Evolutionary conservation across 1,140 invertebrate genomes (phyloP).

Genomic region (Campoletis sonorensis): DNA sequence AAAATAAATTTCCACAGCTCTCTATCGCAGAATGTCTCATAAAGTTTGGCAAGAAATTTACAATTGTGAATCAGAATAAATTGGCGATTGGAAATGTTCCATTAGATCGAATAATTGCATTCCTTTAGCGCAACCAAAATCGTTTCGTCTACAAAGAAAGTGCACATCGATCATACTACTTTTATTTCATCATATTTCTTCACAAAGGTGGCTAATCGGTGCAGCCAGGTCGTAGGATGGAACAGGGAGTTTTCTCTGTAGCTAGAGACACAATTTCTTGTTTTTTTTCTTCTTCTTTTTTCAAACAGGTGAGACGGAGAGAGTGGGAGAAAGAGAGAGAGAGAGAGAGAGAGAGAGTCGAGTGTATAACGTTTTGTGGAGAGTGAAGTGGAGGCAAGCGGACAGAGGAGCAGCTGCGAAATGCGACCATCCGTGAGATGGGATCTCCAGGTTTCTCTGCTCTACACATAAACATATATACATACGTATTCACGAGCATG

Average conservation of each 20-base stretch:
- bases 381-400: slow-evolving; percentile 7
- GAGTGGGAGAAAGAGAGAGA: too few species aligned
- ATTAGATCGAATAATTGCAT: slow-evolving; percentile 19
- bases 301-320: neutral
- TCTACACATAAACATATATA: neutral
- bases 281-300: neutral
- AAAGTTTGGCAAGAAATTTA: too few species aligned
- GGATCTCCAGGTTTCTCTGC: slow-evolving; percentile 26
- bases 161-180: neutral
- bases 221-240: neutral
- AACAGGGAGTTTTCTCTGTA: neutral
- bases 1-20: too few species aligned
- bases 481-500: neutral
- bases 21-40: too few species aligned
- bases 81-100: neutral
- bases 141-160: slow-evolving; percentile 1
- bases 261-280: neutral
- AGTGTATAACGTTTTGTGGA: slow-evolving; percentile 16
- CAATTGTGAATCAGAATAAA: neutral
- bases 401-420: slow-evolving; percentile 41
- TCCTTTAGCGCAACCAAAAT: neutral
- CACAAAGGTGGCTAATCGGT: neutral
- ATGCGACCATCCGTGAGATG: slow-evolving; percentile 40
- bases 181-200: neutral
- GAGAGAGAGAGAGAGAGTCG: neutral